phyloP scores from a whole-genome alignment of 1,140 invertebrate species.

The Neelides sp. region DNA sequence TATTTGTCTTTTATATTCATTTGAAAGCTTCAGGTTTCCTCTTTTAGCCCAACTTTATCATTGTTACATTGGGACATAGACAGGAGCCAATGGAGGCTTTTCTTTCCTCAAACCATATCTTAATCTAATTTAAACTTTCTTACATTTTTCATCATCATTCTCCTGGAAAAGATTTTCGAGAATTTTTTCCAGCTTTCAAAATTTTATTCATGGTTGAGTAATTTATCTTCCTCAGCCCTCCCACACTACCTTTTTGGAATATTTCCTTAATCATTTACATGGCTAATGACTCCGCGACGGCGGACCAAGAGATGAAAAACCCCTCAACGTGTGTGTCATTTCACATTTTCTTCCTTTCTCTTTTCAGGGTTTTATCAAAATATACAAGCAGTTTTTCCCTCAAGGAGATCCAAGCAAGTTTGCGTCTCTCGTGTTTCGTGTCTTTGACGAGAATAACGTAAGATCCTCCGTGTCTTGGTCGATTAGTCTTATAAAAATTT shows the following conservation, averaged over 20 bases:
- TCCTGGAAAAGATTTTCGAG: background rate
- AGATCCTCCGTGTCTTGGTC: slow-evolving; percentile 21
- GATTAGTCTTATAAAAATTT: background rate
- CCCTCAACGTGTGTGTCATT: slow-evolving; percentile 33
- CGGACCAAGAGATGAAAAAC: too few relatives aligned
- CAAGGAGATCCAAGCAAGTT: slow-evolving; percentile 53
- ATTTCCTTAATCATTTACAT: slow-evolving; percentile 5
- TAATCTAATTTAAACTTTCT: too few relatives aligned
- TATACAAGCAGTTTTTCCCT: slow-evolving; percentile 57
- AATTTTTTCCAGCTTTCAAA: slow-evolving; percentile 3
- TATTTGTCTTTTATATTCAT: too few relatives aligned
- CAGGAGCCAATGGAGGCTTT: too few relatives aligned
- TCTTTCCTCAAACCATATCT: too few relatives aligned
- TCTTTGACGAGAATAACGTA: slow-evolving; percentile 56
- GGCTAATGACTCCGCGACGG: too few relatives aligned
- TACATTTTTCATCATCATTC: too few relatives aligned
- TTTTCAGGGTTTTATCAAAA: slow-evolving; percentile 50
- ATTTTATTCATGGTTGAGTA: background rate
- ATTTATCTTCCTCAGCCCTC: too few relatives aligned
- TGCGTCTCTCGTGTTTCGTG: slow-evolving; percentile 51
- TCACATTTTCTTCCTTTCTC: slow-evolving; percentile 24
- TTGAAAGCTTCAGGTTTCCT: too few relatives aligned
- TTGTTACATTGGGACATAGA: too few relatives aligned
- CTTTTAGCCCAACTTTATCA: too few relatives aligned
- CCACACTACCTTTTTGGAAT: too few relatives aligned